A percentile compares a stretch with the other conserved stretches of the same genome.
These are phyloP conservation scores for Agrotis clavis DNA, from an alignment of 2,888 invertebrate genomes.

Conservation along the genomic window DNA sequence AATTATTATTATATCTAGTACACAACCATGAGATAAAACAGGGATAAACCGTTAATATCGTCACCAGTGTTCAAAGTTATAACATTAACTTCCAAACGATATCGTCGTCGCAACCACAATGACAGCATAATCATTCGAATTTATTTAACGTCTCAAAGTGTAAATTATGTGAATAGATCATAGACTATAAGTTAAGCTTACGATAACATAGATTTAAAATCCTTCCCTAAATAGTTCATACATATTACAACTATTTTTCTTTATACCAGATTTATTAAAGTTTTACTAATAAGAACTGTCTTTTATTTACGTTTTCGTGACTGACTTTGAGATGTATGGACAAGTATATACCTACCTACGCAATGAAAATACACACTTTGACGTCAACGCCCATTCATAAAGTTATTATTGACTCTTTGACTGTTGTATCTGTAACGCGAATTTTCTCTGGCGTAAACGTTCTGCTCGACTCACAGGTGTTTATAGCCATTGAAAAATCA, in stretches of 20 bases:
- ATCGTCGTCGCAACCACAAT: slow-evolving; percentile 51
- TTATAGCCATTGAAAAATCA: slow-evolving; percentile 66
- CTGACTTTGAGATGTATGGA: slow-evolving; percentile 49
- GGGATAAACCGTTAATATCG: slow-evolving; percentile 35
- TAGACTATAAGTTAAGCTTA: slow-evolving; percentile 54
- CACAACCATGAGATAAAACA: slow-evolving; percentile 39
- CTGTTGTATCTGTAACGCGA: slow-evolving; percentile 66
- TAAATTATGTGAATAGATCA: slow-evolving; percentile 66
- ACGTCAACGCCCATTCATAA: slow-evolving; percentile 88
- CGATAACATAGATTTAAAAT: slow-evolving; percentile 26
- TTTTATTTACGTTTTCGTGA: slow-evolving; percentile 60
- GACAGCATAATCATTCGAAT: slow-evolving; percentile 69
- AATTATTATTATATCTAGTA: slow-evolving; percentile 45
- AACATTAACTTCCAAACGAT: slow-evolving; percentile 24
- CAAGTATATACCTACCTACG: slow-evolving; percentile 59
- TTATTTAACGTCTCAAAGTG: slow-evolving; percentile 68
- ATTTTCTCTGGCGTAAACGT: slow-evolving; percentile 36
- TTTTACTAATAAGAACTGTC: slow-evolving; percentile 46
- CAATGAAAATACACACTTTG: slow-evolving; percentile 71
- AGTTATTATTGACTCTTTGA: slow-evolving; percentile 77
- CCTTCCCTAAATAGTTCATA: slow-evolving; percentile 28
- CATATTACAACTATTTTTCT: slow-evolving; percentile 47
- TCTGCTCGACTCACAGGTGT: slow-evolving; percentile 61
- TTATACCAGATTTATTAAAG: slow-evolving; percentile 58
- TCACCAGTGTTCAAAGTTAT: slow-evolving; percentile 51